phyloP scores from a whole-genome alignment of 53 echinoderm and acorn worm species.

The Echinometra lucunter region DNA sequence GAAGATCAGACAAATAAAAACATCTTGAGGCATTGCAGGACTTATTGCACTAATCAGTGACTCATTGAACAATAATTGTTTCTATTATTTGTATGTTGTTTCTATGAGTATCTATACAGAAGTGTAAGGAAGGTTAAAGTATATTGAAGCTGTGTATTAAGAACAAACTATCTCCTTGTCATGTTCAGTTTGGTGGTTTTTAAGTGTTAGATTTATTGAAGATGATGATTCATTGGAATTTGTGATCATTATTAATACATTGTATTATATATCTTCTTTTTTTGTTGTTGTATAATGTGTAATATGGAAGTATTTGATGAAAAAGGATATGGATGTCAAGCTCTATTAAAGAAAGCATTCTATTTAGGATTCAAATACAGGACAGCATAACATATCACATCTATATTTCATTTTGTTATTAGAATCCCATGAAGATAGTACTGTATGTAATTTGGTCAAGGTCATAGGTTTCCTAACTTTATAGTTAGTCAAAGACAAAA shows the following conservation, averaged over 20 bases:
- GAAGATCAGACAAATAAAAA: conserved; percentile 44
- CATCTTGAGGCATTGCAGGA: background rate
- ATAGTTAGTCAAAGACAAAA: background rate
- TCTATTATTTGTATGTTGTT: background rate
- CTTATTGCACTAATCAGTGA: conserved; percentile 32
- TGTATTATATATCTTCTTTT: too few species aligned
- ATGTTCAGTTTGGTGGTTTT: too few species aligned
- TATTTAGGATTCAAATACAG: background rate
- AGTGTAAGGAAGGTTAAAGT: background rate
- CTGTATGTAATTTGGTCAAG: background rate
- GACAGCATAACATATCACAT: too few species aligned
- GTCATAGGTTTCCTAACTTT: background rate
- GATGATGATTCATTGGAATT: too few species aligned
- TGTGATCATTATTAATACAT: too few species aligned
- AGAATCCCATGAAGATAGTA: background rate
- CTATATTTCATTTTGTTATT: background rate
- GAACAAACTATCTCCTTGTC: too few species aligned
- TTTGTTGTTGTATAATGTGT: too few species aligned
- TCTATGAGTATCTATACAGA: background rate
- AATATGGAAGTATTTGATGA: background rate
- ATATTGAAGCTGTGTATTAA: background rate
- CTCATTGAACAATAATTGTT: background rate
- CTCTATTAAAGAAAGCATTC: background rate
- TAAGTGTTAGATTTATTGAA: too few species aligned
- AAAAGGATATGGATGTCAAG: background rate